phyloP scores from a whole-genome alignment of 2,797 vertebrate species.

The Sorex maritimensis region DNA sequence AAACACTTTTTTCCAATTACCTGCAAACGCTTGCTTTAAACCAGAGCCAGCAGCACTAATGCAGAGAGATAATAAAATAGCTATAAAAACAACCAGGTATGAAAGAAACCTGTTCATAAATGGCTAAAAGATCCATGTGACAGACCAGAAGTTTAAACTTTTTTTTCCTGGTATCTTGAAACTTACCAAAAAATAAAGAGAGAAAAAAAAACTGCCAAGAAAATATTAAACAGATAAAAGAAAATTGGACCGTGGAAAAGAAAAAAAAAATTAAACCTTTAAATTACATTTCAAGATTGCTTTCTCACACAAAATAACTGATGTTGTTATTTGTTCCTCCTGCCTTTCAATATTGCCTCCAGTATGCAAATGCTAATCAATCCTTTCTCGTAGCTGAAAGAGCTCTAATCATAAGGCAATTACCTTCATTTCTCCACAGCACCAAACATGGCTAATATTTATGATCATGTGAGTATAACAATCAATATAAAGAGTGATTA shows the following conservation, averaged over 20 bases:
- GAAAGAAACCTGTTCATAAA: constrained; percentile 87
- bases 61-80: constrained; percentile 87
- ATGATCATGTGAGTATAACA: constrained; percentile 92
- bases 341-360: constrained; percentile 89
- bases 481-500: constrained; percentile 92
- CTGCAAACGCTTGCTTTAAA: constrained; percentile 89
- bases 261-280: constrained; percentile 77
- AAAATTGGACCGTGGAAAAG: constrained; percentile 76
- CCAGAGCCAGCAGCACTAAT: constrained; percentile 89
- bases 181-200: constrained; percentile 80
- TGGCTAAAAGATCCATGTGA: constrained; percentile 86
- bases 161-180: constrained; percentile 79
- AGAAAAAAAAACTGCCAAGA: constrained; percentile 42
- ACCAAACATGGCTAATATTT: constrained; percentile 93
- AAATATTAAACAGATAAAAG: constrained; percentile 72
- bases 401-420: constrained; percentile 93
- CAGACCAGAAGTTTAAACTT: constrained; percentile 89
- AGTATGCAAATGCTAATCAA: constrained; percentile 93
- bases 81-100: constrained; percentile 88
- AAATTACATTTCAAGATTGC: constrained; percentile 85
- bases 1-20: constrained; percentile 88
- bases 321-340: constrained; percentile 89
- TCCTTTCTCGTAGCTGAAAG: constrained; percentile 90
- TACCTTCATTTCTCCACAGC: constrained; percentile 93
- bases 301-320: constrained; percentile 88